Conservation (phyloP, 2,113 vertebrate genomes). For the Taurulus bubalis region DNA sequence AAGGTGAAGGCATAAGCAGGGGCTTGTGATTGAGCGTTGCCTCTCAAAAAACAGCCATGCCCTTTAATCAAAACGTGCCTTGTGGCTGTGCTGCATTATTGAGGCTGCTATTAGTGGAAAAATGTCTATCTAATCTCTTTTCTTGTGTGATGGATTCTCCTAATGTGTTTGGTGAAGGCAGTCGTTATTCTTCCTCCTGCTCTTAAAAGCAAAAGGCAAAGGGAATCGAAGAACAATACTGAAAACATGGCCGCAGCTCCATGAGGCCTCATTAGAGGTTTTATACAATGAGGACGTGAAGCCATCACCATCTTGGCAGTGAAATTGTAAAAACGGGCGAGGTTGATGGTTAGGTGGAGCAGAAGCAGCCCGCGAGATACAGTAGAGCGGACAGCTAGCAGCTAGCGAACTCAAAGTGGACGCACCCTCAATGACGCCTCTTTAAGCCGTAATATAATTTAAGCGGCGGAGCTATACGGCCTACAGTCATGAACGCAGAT, state of each 20-base stretch:
- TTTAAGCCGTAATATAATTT: no score
- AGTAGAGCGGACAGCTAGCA: no score
- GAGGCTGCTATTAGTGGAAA: neutral
- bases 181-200: neutral
- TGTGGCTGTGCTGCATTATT: slow-evolving; percentile 4
- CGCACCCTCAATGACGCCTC: no score
- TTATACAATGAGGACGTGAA: no score
- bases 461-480: no score
- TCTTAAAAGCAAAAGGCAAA: neutral
- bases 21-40: neutral
- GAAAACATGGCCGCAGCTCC: no score
- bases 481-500: neutral
- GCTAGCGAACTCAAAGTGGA: no score
- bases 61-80: slow-evolving; percentile 1
- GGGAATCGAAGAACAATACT: neutral
- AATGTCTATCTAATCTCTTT: neutral
- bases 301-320: no score
- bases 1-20: neutral
- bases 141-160: neutral
- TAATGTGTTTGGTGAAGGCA: neutral
- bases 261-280: neutral
- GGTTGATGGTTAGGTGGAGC: no score
- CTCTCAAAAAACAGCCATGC: neutral
- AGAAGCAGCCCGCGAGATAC: no score
- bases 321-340: no score